Percentiles rank a stretch among this genome's conserved stretches.
These are phyloP conservation scores for Eretmocerus hayati DNA, from an alignment of 2,888 invertebrate genomes.

Conservation along the genomic window DNA sequence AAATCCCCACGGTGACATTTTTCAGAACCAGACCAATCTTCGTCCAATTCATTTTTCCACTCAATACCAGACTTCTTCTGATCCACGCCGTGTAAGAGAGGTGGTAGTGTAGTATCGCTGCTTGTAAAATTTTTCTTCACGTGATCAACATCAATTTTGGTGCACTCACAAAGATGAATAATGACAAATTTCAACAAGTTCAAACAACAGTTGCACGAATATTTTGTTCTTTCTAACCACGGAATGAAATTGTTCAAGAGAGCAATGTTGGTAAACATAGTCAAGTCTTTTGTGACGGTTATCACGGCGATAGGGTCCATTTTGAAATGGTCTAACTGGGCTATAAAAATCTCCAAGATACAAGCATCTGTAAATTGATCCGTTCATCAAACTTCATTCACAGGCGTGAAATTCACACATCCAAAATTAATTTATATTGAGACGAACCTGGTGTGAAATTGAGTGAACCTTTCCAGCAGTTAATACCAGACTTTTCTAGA, in stretches of 20 bases:
- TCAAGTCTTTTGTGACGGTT: conserved; percentile 30
- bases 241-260: conserved; percentile 31
- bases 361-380: conserved; percentile 37
- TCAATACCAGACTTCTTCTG: conserved; percentile 5
- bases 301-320: conserved; percentile 34
- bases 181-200: conserved; percentile 34
- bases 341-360: conserved; percentile 34
- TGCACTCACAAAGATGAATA: conserved; percentile 33
- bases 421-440: background rate
- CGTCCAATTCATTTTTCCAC: conserved; percentile 12
- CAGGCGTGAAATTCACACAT: background rate
- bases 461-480: conserved; percentile 28
- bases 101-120: background rate
- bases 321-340: conserved; percentile 35
- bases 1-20: conserved; percentile 25
- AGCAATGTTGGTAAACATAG: conserved; percentile 31
- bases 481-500: conserved; percentile 17
- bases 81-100: background rate
- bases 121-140: conserved; percentile 20
- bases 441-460: conserved; percentile 35
- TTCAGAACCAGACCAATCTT: conserved; percentile 22
- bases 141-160: conserved; percentile 28
- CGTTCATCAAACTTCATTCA: no score
- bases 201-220: conserved; percentile 34
- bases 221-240: conserved; percentile 28